Evolutionary conservation across 2,888 invertebrate species (phyloP), one percentile per base, ranked within the genome.

Genomic region (Deilephila porcellus): DNA sequence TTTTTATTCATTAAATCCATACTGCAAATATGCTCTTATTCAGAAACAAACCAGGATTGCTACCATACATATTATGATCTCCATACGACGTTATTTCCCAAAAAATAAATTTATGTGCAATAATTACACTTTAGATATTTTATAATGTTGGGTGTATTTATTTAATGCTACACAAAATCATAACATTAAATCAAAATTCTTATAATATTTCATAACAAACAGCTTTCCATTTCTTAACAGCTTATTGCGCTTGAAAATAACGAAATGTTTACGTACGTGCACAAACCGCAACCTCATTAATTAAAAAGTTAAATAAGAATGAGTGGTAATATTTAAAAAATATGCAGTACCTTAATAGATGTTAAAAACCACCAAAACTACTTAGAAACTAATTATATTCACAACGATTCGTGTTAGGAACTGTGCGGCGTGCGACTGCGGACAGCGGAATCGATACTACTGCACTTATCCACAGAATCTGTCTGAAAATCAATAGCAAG

Each of bases 401-500:
- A 67, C 67, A 25, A 6, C 25, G 45, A 25, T 20, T 37, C 60
- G 8, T 11, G 17, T 25, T 29, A 60, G 17, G 52, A 25, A 45
- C 52, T 20, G 45, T 45, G 37, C 63, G 67, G 52, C 72, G 53
- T 64, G 63, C 71, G 62, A 73, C 67, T 74, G 77, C 74, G 76
- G 73, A 78, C 82, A 77, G 77, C 25, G 25, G 19, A 81, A 81
- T 80, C 84, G 78, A 85, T 83, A 80, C 74, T 72, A 76, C 74
- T 77, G 77, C 73, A 77, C 56, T 63, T 76, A 79, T 74, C 79
- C 76, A 79, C 80, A 77, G 72, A 25, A 63, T 7, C 60, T 59
- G n/a, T 53, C 70, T 75, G 78, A 83, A 86, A 85, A 88, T 86
- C 87, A 83, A 87, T 87, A 88, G 75, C n/a, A 59, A 5, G 32